Base-by-base conservation (phyloP, 2,113 vertebrate genomes). In the Ammodytes dubius region DNA sequence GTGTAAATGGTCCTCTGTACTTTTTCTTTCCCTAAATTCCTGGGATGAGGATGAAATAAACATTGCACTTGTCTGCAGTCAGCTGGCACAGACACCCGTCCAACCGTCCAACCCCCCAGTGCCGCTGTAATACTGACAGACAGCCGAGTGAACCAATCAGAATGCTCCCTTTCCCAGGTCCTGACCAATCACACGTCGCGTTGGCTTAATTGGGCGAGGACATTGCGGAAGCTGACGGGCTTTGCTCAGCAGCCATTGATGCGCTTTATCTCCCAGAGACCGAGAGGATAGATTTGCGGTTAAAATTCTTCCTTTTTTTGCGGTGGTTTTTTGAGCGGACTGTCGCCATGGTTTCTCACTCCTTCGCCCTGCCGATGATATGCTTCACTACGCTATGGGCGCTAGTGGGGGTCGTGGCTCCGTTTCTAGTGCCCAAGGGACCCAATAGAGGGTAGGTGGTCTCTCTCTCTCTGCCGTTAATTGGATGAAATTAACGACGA, bases 391-490 rank as follows among this genome's bases (percentile, higher is more conserved):
- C 96, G 61, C 92, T 99, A 83, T 99, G 98, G 98, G 97, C 93
- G 50, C 93, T 99, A 52, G 96, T 99, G 79, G 98, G 98, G 50
- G 89, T 97, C 69, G 97, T 97, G 2, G 97, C 96, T 52, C 98
- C 98, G n/a, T 98, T 98, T 95, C 95, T 99, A 76, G 98, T 99
- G 81, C 98, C 98, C 14, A 99, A 98, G 92, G 98, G 98, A 88
- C 98, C 98, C 37, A 99, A 99, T 91, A 95, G 97, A 78, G 98
- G 98, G 98, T 98, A 95, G 95, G 94, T 86, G 63, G 13, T 19
- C 37, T 19, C 37, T 19, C 37, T 19, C 37, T 0, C 7, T 15
- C 50, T 43, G 64, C 5, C n/a, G 19, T 46, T 70, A 35, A 68
- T 56, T 71, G 49, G 53, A 11, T 47, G 13, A 14, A 53, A 27